Percentiles rank a stretch among this genome's conserved stretches.
Evolutionary conservation across 2,113 vertebrate species (phyloP).

Genomic region (Asarcornis scutulata): DNA sequence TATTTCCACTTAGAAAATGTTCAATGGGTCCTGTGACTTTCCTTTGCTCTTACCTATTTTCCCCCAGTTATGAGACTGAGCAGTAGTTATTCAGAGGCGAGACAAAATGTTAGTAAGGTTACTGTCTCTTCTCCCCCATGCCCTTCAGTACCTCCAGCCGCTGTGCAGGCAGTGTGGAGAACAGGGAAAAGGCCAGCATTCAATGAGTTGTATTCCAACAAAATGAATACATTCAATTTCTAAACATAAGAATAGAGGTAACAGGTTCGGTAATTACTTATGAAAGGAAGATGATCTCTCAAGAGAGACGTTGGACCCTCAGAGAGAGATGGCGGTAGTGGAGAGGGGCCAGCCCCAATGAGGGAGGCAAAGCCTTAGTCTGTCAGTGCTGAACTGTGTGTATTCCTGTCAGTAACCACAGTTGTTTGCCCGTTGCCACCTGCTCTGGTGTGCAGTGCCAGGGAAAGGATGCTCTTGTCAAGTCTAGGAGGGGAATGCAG

Average conservation of each 20-base stretch:
- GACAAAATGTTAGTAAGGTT: background rate
- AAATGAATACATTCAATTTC: background rate
- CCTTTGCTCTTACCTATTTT: background rate
- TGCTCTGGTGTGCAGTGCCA: background rate
- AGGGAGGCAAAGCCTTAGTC: background rate
- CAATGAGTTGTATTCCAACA: background rate
- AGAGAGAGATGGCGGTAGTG: background rate
- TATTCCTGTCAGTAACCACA: background rate
- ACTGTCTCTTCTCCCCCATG: background rate
- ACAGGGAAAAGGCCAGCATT: background rate
- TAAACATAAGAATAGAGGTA: background rate
- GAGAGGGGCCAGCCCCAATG: background rate
- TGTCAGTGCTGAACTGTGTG: background rate
- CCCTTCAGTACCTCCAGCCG: background rate
- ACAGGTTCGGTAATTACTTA: background rate
- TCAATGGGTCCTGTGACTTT: background rate
- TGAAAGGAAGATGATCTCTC: background rate
- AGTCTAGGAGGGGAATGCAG: fast-evolving
- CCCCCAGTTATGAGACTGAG: background rate
- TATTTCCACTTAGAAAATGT: background rate
- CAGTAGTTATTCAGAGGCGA: fast-evolving
- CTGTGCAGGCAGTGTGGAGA: background rate
- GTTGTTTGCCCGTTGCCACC: background rate
- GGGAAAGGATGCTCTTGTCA: background rate
- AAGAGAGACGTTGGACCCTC: background rate